Base-by-base conservation (phyloP, 2,888 invertebrate species). In the Drosophila conformis region DNA sequence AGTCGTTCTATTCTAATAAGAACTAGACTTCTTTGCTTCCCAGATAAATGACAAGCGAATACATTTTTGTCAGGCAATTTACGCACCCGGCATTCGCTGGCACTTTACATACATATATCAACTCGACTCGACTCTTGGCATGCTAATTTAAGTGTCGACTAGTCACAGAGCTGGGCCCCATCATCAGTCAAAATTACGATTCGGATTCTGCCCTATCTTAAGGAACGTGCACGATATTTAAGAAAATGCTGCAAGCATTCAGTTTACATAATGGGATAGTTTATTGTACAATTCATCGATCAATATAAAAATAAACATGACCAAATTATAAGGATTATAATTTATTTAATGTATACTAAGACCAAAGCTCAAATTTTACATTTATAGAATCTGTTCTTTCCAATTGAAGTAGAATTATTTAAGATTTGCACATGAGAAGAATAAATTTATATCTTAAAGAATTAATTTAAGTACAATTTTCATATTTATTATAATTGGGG, bases 31-130 rank as follows among this genome's bases (percentile, higher is more conserved):
- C 15, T 38, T 42, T 18, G 10, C 27, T 52, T 38, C 49, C 15
- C 46, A 62, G 60, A 77, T 66, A 70, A 80, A 80, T 68, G 82
- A 69, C 61, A 53, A 38, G 42, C 31, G 54, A 35, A 57, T 58
- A 61, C 29, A 76, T 64, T 82, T 76, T 70, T 82, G 80, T 82
- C 80, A 80, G 70, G 18, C 73, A 63, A 78, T 82, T 78, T 75
- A 36, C 48, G 33, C 61, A 58, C 49, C 38, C 27, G 56, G 31
- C 35, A 69, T 49, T 40, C 18, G 29, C 46, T 54, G 29, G 31
- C 48, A 63, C 58, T 61, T 52, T 42, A 38, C 27, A 63, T 51
- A 78, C 25, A 63, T 51, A 78, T 63, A 49, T 65, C 56, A 35
- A 51, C 54, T 60, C 33, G 61, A 21, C 53, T 54, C 49, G 79